Conservation (phyloP, 2,113 vertebrate genomes). For the Megalops atlanticus region DNA sequence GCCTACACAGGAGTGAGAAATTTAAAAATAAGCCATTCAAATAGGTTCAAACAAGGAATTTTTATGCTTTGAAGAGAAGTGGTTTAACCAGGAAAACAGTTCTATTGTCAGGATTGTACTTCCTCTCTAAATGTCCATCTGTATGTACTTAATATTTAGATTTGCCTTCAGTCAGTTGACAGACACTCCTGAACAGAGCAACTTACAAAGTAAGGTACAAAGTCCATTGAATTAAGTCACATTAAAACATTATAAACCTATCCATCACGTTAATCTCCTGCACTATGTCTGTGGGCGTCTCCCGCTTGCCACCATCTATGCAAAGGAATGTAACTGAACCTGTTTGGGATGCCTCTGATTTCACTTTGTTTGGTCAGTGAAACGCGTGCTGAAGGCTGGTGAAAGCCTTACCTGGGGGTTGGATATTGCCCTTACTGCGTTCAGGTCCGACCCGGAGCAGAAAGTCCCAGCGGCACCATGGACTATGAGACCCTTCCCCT, state of each 20-base stretch:
- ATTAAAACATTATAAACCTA: too few species aligned
- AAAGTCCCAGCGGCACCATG: constrained; percentile 84
- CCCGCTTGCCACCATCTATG: not conserved
- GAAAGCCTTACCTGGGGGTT: constrained; percentile 76
- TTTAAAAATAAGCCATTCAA: too few species aligned
- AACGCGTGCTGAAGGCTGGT: not conserved
- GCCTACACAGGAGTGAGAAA: too few species aligned
- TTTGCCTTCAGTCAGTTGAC: too few species aligned
- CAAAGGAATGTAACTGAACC: not conserved
- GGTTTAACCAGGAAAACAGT: not conserved
- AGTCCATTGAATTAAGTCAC: too few species aligned
- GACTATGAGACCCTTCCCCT: constrained; percentile 90
- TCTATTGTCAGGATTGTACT: not conserved
- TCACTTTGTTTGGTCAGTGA: too few species aligned
- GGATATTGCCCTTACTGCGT: constrained; percentile 78
- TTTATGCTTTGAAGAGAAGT: not conserved
- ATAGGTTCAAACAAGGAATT: not conserved
- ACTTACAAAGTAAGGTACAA: too few species aligned
- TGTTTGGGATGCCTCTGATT: not conserved
- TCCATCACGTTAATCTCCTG: too few species aligned
- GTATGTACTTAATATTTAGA: not conserved
- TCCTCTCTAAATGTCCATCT: not conserved
- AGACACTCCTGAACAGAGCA: too few species aligned
- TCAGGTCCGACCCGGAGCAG: constrained; percentile 92
- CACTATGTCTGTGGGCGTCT: too few species aligned